These are phyloP conservation scores for Gouania willdenowi DNA, from an alignment of 2,797 vertebrate genomes.

Conservation along the genomic window DNA sequence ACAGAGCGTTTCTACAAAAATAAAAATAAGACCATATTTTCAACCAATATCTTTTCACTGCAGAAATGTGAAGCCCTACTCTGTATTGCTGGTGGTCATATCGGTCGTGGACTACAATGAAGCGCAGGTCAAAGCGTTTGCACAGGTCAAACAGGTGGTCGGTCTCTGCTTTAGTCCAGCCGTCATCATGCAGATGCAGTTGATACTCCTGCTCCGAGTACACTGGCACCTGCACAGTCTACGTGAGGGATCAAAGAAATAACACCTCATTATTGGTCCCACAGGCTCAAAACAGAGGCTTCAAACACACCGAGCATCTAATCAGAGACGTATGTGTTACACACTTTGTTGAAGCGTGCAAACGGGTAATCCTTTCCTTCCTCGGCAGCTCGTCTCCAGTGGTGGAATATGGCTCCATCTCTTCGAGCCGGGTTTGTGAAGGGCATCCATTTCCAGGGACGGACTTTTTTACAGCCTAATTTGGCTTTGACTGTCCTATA, in stretches of 20 bases:
- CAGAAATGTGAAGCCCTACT: conserved; percentile 67
- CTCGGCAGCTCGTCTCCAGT: conserved; percentile 95
- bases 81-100: conserved; percentile 98
- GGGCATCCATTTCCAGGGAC: conserved; percentile 99
- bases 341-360: conserved; percentile 95
- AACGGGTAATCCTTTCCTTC: conserved; percentile 98
- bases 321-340: background rate
- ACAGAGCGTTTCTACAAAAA: conserved; percentile 88
- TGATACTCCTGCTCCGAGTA: conserved; percentile 99
- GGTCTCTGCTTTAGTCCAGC: conserved; percentile 97
- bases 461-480: conserved; percentile 94
- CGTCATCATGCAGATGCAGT: conserved; percentile 94
- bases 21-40: background rate
- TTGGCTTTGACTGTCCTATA: conserved; percentile 98
- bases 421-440: conserved; percentile 95
- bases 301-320: too few relatives aligned
- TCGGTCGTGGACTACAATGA: conserved; percentile 93
- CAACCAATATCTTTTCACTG: background rate
- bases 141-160: conserved; percentile 97
- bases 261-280: too few relatives aligned
- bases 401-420: conserved; percentile 96
- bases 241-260: background rate
- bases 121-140: conserved; percentile 96
- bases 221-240: conserved; percentile 96
- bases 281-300: too few relatives aligned